These are phyloP conservation scores for Cyanoliseus patagonus DNA, from an alignment of 2,113 vertebrate species.

Conservation along the genomic window DNA sequence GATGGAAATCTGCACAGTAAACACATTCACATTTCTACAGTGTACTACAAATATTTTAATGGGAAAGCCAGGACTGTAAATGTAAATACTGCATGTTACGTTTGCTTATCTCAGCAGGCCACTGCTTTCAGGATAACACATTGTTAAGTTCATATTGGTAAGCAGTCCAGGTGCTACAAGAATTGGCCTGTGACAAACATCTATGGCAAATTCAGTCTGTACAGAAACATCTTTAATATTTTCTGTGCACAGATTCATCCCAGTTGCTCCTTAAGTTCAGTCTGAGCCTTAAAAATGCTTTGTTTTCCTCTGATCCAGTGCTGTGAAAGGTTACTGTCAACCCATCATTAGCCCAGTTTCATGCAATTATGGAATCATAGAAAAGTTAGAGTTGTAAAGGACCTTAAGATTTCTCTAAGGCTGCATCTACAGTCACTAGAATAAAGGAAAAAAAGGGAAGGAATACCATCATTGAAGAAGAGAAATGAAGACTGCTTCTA, in stretches of 20 bases:
- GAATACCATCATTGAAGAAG: background rate
- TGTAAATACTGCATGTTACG: background rate
- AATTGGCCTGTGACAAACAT: background rate
- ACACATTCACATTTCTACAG: slow-evolving; percentile 18
- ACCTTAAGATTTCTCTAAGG: background rate
- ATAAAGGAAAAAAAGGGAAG: background rate
- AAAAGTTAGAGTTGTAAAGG: background rate
- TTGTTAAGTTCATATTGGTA: background rate
- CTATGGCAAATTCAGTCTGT: background rate
- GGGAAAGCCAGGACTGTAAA: background rate
- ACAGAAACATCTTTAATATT: background rate
- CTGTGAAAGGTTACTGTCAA: background rate
- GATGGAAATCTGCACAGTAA: slow-evolving; percentile 32
- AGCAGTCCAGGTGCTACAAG: background rate
- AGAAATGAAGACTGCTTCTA: background rate
- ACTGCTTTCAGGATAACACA: background rate
- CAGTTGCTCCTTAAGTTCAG: background rate
- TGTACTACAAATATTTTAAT: background rate
- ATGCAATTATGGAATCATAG: background rate
- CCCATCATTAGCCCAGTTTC: background rate
- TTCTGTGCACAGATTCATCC: background rate
- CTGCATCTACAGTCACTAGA: background rate
- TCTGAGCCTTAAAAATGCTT: background rate
- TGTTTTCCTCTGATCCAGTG: background rate
- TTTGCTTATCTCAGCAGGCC: background rate